Percentiles rank a stretch among this genome's conserved stretches.
phyloP scores from a whole-genome alignment of 2,113 vertebrate species.

The Periophthalmodon schlosseri region DNA sequence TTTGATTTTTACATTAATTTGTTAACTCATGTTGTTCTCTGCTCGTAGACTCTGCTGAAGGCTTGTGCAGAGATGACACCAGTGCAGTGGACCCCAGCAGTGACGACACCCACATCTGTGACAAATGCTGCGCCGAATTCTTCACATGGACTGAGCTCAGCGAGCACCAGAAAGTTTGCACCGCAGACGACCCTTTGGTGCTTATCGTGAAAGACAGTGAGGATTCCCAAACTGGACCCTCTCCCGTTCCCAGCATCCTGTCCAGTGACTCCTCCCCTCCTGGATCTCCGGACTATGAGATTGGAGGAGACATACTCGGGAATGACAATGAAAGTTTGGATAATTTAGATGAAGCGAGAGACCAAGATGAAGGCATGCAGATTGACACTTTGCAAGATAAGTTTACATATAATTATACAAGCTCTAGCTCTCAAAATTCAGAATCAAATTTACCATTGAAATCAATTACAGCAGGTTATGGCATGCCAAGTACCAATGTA shows the following conservation, averaged over 20 bases:
- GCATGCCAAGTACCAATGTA: slow-evolving; percentile 92
- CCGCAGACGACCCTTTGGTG: slow-evolving; percentile 85
- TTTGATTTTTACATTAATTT: slow-evolving; percentile 10
- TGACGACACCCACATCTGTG: slow-evolving; percentile 88
- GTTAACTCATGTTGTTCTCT: slow-evolving; percentile 26
- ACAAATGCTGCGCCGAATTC: slow-evolving; percentile 91
- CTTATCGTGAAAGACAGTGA: slow-evolving; percentile 85
- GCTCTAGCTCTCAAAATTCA: slow-evolving; percentile 65
- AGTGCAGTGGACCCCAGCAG: slow-evolving; percentile 77
- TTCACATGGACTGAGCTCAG: slow-evolving; percentile 88
- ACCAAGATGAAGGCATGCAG: slow-evolving; percentile 87
- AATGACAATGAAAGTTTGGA: slow-evolving; percentile 76
- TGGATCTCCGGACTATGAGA: slow-evolving; percentile 78
- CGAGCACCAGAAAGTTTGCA: slow-evolving; percentile 86
- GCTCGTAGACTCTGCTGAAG: slow-evolving; percentile 74
- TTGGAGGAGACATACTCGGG: slow-evolving; percentile 52
- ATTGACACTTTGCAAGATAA: slow-evolving; percentile 76
- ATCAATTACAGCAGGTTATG: slow-evolving; percentile 76
- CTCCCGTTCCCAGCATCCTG: slow-evolving; percentile 76
- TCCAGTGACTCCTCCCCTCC: slow-evolving; percentile 82
- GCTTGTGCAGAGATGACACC: slow-evolving; percentile 76
- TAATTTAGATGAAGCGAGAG: slow-evolving; percentile 71
- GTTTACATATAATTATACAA: slow-evolving; percentile 21
- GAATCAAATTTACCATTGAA: slow-evolving; percentile 74
- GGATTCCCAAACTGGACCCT: slow-evolving; percentile 79